Evolutionary conservation across 2,888 invertebrate species (phyloP), one percentile per base, ranked within the genome.

Genomic region (Cylindroiulus punctatus): DNA sequence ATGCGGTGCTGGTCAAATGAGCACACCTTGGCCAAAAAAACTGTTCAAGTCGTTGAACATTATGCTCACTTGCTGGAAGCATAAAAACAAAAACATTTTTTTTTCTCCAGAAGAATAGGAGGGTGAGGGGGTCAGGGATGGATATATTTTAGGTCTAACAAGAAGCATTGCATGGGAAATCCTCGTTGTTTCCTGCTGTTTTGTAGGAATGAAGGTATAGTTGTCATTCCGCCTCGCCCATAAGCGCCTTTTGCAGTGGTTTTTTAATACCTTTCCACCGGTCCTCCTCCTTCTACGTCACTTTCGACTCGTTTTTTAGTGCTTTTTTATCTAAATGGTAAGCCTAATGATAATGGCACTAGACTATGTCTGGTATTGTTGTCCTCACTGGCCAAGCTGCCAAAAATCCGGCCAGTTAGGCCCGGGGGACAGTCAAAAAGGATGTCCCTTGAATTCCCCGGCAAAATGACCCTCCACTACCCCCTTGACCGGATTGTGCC

Each of bases 151-250:
- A 44, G 83, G 44, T 22, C 44, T 83, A 83, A 83, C 83, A 44
- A 83, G 83, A 83, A 83, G 83, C 44, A 30, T 76, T 76, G 57
- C 57, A 82, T 82, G 82, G 32, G 30, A 82, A 82, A 40, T 82
- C 40, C 76, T 10, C 30, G 8, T 83, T n/a, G 83, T 83, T 83
- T 83, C 83, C 83, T 83, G 83, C 83, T 83, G 83, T 44, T 83
- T 83, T 83, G 83, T 36, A 42, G 83, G 83, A 83, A 83, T 83
- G 83, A 83, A 83, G 83, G 83, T 83, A 76, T 76, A 44, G 44
- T 83, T 83, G 83, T 83, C 83, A 83, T 83, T 83, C 42, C 44
- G 83, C 83, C 83, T 83, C 83, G 83, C 83, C 83, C 83, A 83
- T 83, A 83, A 83, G 44, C 44, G 44, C 83, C 40, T 40, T 83